Conservation (phyloP, 2,888 invertebrate genomes). For the Euplagia quadripunctaria region DNA sequence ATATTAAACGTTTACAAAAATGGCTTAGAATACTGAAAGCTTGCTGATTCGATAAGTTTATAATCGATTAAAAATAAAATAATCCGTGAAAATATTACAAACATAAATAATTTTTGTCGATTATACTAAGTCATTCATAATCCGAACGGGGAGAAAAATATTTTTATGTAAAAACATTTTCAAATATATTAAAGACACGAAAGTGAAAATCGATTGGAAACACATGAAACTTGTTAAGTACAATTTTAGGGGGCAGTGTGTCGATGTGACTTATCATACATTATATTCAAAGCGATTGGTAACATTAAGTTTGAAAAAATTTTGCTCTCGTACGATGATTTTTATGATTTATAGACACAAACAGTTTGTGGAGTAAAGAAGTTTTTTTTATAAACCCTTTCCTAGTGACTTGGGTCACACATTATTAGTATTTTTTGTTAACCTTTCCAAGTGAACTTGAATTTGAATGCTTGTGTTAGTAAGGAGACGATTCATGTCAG, state of each 20-base stretch:
- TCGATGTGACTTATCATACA: conserved; percentile 8
- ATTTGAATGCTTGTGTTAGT: background rate
- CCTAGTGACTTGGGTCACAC: background rate
- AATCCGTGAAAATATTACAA: background rate
- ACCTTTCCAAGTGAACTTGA: background rate
- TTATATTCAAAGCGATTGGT: background rate
- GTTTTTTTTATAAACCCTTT: no score
- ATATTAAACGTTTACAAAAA: conserved; percentile 50
- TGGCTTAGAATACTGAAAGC: conserved; percentile 33
- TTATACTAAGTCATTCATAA: conserved; percentile 9
- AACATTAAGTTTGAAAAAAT: background rate
- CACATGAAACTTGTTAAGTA: conserved; percentile 52
- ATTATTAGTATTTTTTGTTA: background rate
- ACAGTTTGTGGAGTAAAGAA: background rate
- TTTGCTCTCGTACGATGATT: background rate
- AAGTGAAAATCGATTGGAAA: conserved; percentile 60
- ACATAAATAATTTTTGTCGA: background rate
- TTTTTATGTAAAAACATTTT: conserved; percentile 52
- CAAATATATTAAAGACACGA: conserved; percentile 60
- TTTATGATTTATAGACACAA: background rate
- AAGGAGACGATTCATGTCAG: background rate
- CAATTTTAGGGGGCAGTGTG: conserved; percentile 35
- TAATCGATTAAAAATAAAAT: conserved; percentile 26
- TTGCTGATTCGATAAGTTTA: conserved; percentile 27
- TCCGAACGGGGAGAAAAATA: conserved; percentile 43